Base-by-base conservation (phyloP, 2,113 vertebrate species). In the Gambusia affinis region DNA sequence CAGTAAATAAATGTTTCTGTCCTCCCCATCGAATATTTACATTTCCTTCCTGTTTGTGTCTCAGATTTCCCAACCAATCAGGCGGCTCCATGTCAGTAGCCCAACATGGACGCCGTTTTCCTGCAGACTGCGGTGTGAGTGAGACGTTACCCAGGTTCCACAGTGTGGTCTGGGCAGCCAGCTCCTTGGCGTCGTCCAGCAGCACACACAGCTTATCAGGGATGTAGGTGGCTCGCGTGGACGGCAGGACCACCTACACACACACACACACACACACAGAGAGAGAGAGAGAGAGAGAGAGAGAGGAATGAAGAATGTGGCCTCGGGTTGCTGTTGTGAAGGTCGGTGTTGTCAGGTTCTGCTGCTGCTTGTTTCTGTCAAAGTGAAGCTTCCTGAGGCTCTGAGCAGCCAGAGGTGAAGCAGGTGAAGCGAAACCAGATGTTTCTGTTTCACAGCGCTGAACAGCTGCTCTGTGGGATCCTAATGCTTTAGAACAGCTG, bases 131-230 rank as follows among this genome's bases (percentile, higher is more conserved):
- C 44, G 17, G 44, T 47, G 4, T 47, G 44, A 47, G 31, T 65
- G 64, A 4, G 33, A 37, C 7, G 8, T 37, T 79, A 81, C 87
- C 88, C 29, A 90, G 81, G 64, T 68, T 88, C 76, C 73, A 89
- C 78, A 98, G 94, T 0, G 95, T 93, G 79, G 95, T 96, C 84
- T 96, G 95, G 24, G 97, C 97, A 70, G 97, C 97, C 80, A 98
- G 85, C 74, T 99, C 97, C 89, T 97, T 98, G 81, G 97, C 97
- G 64, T 96, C 95, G 73, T 98, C 97, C 90, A 98, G 87, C 4
- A 95, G 93, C 27, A 93, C 91, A 84, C 96, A 98, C 83, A 97
- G 93, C 76, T 96, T 96, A 89, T 97, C 94, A 29, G 97, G 96
- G 95, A 97, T 95, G 91, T 94, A 97, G 28, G 90, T 96, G 89